These are phyloP conservation scores for Catotricha subobsoleta DNA, from an alignment of 2,888 invertebrate species.

Conservation along the genomic window DNA sequence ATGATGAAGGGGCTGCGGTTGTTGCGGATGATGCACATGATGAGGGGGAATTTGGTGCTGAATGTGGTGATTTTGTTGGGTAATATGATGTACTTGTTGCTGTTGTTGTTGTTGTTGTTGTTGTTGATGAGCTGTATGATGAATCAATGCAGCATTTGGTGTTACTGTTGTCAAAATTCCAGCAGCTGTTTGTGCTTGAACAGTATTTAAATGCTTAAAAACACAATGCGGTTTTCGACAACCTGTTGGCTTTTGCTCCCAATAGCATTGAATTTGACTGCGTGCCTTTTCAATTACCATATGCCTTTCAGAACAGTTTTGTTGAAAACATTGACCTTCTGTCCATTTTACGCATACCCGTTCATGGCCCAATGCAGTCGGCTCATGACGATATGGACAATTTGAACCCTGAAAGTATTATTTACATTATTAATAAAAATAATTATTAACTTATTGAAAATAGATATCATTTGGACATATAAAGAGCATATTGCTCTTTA, in stretches of 20 bases:
- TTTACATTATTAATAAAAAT: neutral
- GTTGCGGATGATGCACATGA: neutral
- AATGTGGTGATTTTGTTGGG: neutral
- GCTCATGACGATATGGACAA: slow-evolving; percentile 72
- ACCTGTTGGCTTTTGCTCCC: slow-evolving; percentile 71
- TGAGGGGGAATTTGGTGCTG: slow-evolving; percentile 3
- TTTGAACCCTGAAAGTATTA: slow-evolving; percentile 48
- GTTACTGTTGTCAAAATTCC: slow-evolving; percentile 1
- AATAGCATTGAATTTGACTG: slow-evolving; percentile 68
- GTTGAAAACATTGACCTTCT: slow-evolving; percentile 60
- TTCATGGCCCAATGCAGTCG: slow-evolving; percentile 65
- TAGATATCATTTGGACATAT: slow-evolving; percentile 2
- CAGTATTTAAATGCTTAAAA: slow-evolving; percentile 45
- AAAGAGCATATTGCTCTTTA: neutral
- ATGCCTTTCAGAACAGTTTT: slow-evolving; percentile 64
- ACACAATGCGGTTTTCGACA: slow-evolving; percentile 73
- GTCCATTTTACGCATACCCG: slow-evolving; percentile 67
- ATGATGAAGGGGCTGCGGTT: too few species aligned
- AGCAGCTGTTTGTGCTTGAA: neutral
- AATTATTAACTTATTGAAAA: slow-evolving; percentile 8
- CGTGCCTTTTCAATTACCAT: slow-evolving; percentile 59
- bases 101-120: slow-evolving; percentile 1
- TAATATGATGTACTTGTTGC: slow-evolving; percentile 2
- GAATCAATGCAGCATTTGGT: slow-evolving; percentile 4
- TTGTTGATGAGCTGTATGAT: neutral